Conservation (phyloP, 2,113 vertebrate genomes). For the Nothobranchius furzeri region DNA sequence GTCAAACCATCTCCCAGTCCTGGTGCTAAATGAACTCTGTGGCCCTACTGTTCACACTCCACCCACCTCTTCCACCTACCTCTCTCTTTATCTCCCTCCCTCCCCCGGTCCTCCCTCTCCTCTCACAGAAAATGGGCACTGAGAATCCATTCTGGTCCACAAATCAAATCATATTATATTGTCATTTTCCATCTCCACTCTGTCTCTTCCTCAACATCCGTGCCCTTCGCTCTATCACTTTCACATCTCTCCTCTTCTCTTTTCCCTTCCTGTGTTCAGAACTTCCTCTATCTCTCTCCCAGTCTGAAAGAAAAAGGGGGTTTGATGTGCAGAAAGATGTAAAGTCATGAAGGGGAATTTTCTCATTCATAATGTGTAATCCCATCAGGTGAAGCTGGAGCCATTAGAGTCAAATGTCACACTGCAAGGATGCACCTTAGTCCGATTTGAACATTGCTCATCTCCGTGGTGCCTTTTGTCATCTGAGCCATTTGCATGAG, state of each 20-base stretch:
- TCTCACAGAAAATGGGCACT: slow-evolving; percentile 45
- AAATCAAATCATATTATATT: slow-evolving; percentile 75
- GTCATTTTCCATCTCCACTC: slow-evolving; percentile 69
- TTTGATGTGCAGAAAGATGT: slow-evolving; percentile 48
- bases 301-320: slow-evolving; percentile 20
- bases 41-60: slow-evolving; percentile 41
- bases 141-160: slow-evolving; percentile 61
- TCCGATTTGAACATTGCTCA: slow-evolving; percentile 27
- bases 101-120: slow-evolving; percentile 12
- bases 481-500: slow-evolving; percentile 7
- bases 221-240: slow-evolving; percentile 40
- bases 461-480: slow-evolving; percentile 7
- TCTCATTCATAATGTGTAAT: slow-evolving; percentile 47
- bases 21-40: slow-evolving; percentile 61
- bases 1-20: slow-evolving; percentile 44
- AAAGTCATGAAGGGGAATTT: slow-evolving; percentile 27
- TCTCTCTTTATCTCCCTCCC: slow-evolving; percentile 33
- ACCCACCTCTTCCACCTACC: slow-evolving; percentile 43
- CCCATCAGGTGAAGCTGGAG: slow-evolving; percentile 47
- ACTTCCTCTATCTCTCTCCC: slow-evolving; percentile 11
- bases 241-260: slow-evolving; percentile 5
- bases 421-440: slow-evolving; percentile 1
- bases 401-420: slow-evolving; percentile 36
- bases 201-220: slow-evolving; percentile 42
- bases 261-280: slow-evolving; percentile 4